Evolutionary conservation across 2,113 vertebrate genomes (phyloP).

Genomic region (mouse (Mus musculus)): DNA sequence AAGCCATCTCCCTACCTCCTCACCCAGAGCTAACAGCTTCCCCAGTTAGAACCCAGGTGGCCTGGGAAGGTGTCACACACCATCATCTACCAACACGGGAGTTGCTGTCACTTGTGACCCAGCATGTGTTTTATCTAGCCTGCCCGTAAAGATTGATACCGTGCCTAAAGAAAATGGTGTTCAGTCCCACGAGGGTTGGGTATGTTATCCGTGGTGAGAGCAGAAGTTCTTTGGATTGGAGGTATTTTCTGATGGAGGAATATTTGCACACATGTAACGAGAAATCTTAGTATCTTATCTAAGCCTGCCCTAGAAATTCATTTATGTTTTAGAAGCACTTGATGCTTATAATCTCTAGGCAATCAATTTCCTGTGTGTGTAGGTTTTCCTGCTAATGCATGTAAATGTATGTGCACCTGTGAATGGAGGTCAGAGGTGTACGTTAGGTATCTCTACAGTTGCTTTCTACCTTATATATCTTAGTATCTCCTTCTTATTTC

Average conservation of each 20-base stretch:
- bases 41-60: fast-evolving
- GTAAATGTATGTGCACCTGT: not conserved
- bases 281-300: not conserved
- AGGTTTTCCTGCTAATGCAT: not conserved
- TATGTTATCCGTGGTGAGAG: not conserved
- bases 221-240: not conserved
- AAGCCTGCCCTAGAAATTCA: not conserved
- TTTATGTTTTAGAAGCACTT: not conserved
- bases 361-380: not conserved
- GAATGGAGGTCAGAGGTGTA: not conserved
- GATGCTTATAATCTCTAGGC: not conserved
- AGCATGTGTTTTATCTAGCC: not conserved
- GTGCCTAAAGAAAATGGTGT: not conserved
- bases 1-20: not conserved
- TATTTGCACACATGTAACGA: not conserved
- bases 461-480: not conserved
- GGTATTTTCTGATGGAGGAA: not conserved
- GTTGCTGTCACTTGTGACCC: not conserved
- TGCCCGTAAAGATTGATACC: not conserved
- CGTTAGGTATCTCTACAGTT: not conserved
- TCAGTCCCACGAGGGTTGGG: not conserved
- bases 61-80: fast-evolving
- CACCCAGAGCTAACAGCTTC: not conserved
- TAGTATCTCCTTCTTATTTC: not conserved
- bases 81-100: fast-evolving